Base-by-base conservation (phyloP, 1,140 invertebrate genomes). In the Ooceraea biroi region DNA sequence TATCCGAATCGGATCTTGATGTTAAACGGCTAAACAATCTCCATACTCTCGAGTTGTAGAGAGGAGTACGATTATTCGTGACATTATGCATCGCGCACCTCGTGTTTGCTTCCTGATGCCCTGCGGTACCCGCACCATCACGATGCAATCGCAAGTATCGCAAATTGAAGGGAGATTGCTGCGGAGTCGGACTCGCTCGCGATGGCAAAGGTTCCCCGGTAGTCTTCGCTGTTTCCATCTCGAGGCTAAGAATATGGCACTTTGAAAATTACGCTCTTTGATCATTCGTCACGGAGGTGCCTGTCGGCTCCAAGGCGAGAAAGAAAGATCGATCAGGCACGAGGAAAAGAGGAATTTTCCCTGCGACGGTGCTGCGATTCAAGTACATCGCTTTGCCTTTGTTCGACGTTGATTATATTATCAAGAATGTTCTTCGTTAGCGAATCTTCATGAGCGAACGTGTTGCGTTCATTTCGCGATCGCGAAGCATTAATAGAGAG, bases 21-120 rank as follows among this genome's bases (percentile, higher is more conserved):
- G 52, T 77, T 77, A 52, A 55, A 77, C 30, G 27, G 30, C 22
- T 25, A 55, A 77, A 77, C 61, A 77, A 77, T 36, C 48, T 41
- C 10, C 17, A 12, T 61, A 63, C 48, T 52, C 46, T 65, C 44
- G 27, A 65, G 25, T 76, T 63, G 61, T n/a, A 4, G 12, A n/a
- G n/a, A n/a, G n/a, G n/a, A n/a, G n/a, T 36, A 25, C n/a, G 14
- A 77, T 66, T 77, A 65, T 22, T 77, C 27, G n/a, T 66, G 55
- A 73, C 36, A 30, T 52, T 69, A 60, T 60, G 22, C 46, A 7
- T 41, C 25, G 30, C 30, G n/a, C n/a, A n/a, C 19, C 50, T 63
- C 46, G 27, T 22, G 17, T 4, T 52, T 25, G 3, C 22, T 17
- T 12, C 7, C 36, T 77, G 27, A 41, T 65, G n/a, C 22, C 65